Conservation (phyloP, 2,113 vertebrate genomes). For the Megalops atlanticus region DNA sequence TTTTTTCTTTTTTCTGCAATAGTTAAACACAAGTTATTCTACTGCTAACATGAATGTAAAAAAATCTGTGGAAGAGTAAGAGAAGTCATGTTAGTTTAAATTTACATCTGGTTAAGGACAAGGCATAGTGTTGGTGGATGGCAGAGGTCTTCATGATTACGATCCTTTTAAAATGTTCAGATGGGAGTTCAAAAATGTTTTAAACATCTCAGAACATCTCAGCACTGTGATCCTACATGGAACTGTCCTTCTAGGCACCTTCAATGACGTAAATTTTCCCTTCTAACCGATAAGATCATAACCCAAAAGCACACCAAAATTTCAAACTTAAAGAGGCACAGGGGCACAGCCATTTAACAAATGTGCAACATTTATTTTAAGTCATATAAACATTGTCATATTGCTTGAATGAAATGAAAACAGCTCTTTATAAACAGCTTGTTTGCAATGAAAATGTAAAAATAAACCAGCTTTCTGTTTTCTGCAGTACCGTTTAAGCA, state of each 20-base stretch:
- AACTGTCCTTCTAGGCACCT: background rate
- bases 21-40: background rate
- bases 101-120: background rate
- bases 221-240: background rate
- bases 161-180: background rate
- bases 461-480: constrained; percentile 67
- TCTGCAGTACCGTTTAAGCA: constrained; percentile 84
- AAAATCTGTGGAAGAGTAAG: too few relatives aligned
- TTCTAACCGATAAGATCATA: background rate
- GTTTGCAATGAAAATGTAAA: constrained; percentile 61
- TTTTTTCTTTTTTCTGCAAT: background rate
- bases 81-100: background rate
- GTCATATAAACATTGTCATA: constrained; percentile 89
- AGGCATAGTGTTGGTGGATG: too few relatives aligned
- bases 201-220: background rate
- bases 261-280: background rate
- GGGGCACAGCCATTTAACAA: constrained; percentile 58
- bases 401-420: constrained; percentile 87
- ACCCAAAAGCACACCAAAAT: background rate
- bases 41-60: too few relatives aligned
- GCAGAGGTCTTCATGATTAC: background rate
- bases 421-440: constrained; percentile 77
- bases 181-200: background rate
- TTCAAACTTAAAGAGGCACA: constrained; percentile 29
- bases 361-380: constrained; percentile 80